phyloP scores from a whole-genome alignment of 2,888 invertebrate species.

The Crioceris asparagi region DNA sequence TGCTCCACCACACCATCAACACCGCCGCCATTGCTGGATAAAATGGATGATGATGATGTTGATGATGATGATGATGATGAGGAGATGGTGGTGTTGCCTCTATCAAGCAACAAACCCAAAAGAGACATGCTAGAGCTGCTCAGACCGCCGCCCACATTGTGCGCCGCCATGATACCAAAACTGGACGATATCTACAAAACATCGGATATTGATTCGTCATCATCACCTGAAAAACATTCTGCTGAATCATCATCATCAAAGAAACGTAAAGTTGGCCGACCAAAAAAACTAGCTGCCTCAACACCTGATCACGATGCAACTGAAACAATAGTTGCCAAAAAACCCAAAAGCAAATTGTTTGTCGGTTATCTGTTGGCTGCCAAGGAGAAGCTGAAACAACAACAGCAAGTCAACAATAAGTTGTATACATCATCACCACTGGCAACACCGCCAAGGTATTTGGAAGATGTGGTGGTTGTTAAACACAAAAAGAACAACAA shows the following conservation, averaged over 20 bases:
- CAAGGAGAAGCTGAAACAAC: constrained; percentile 49
- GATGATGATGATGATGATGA: too few relatives aligned
- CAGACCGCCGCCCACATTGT: constrained; percentile 38
- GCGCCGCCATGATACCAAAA: constrained; percentile 27
- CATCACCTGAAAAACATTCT: constrained; percentile 19
- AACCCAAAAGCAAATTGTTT: constrained; percentile 57
- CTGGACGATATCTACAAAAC: constrained; percentile 16
- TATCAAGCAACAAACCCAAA: constrained; percentile 22
- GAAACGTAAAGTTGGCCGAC: constrained; percentile 74
- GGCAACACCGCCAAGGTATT: constrained; percentile 38
- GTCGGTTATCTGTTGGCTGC: constrained; percentile 56
- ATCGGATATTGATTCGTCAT: constrained; percentile 17
- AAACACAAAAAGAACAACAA: constrained; percentile 25
- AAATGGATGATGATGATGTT: constrained; percentile 31
- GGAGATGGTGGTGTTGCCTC: too few relatives aligned
- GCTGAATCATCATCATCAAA: too few relatives aligned
- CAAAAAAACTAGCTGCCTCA: constrained; percentile 55
- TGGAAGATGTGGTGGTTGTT: constrained; percentile 30
- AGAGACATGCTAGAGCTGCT: constrained; percentile 28
- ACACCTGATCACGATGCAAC: constrained; percentile 48
- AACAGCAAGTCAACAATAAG: constrained; percentile 37
- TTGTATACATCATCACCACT: constrained; percentile 43
- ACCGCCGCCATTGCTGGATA: constrained; percentile 33
- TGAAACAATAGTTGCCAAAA: constrained; percentile 75
- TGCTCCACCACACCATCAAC: constrained; percentile 25